Percentiles rank a stretch among this genome's conserved stretches.
Evolutionary conservation across 2,888 invertebrate species (phyloP).

Genomic region (Chirona hameri): DNA sequence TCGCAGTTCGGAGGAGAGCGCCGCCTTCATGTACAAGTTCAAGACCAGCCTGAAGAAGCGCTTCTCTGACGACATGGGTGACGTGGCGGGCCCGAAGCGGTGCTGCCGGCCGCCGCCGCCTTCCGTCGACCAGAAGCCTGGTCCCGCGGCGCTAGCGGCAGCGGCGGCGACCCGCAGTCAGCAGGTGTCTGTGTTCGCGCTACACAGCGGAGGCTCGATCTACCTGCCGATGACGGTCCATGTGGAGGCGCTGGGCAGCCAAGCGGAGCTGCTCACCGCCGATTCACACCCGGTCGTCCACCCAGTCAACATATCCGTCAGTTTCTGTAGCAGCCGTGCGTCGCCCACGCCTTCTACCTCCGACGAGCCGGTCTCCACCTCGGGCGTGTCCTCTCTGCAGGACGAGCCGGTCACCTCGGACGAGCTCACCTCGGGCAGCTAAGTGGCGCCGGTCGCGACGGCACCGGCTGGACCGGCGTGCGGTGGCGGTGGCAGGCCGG

Average conservation of each 20-base stretch:
- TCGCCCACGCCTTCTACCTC: not conserved
- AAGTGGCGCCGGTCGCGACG: not conserved
- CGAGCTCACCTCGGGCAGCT: not conserved
- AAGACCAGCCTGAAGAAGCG: constrained; percentile 90
- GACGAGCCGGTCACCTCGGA: not conserved
- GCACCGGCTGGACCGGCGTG: too few species aligned
- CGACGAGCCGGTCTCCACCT: not conserved
- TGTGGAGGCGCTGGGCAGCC: not conserved
- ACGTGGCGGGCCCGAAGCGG: not conserved
- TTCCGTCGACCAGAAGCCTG: not conserved
- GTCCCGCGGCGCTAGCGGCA: not conserved
- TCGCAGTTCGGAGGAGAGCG: not conserved
- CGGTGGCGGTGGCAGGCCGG: too few species aligned
- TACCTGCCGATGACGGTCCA: not conserved
- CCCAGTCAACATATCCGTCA: not conserved
- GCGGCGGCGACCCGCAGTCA: not conserved
- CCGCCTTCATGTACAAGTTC: constrained; percentile 66
- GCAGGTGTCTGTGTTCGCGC: not conserved
- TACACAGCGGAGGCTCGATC: not conserved
- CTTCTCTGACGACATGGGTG: constrained; percentile 55
- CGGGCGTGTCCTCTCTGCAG: not conserved
- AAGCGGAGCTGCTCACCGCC: not conserved
- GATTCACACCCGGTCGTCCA: not conserved
- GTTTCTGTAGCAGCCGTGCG: not conserved
- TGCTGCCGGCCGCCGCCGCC: not conserved